Evolutionary conservation across 2,888 invertebrate genomes (phyloP).

Genomic region (Eutolmus rufibarbis): DNA sequence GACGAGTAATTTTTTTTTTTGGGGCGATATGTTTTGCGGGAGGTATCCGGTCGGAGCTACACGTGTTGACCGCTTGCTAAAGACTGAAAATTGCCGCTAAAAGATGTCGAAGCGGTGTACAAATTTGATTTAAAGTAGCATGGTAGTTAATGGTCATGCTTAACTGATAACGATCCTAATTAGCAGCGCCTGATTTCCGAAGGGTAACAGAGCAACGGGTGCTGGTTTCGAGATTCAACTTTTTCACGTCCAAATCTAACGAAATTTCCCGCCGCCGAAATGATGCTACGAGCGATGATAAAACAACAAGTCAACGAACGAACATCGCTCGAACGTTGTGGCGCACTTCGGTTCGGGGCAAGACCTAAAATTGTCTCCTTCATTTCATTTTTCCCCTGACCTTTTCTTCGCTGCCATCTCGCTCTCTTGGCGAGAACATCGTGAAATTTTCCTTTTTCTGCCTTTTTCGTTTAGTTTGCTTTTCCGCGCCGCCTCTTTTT

Average conservation of each 20-base stretch:
- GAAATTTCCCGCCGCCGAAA: not conserved
- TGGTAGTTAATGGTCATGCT: no score
- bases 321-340: conserved; percentile 4
- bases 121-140: not conserved
- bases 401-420: not conserved
- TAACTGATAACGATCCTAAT: not conserved
- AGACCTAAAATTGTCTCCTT: conserved; percentile 14
- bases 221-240: not conserved
- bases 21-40: not conserved
- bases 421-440: not conserved
- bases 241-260: not conserved
- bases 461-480: not conserved
- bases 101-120: not conserved
- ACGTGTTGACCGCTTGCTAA: not conserved
- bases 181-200: not conserved
- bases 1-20: not conserved
- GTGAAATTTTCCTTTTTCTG: not conserved
- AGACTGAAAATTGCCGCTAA: no score
- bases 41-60: not conserved
- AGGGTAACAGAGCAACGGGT: not conserved
- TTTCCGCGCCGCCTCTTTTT: not conserved
- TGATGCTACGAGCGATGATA: not conserved
- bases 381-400: not conserved
- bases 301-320: conserved; percentile 4
- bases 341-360: not conserved